Evolutionary conservation across 2,113 vertebrate genomes (phyloP).

Genomic region (Passer domesticus): DNA sequence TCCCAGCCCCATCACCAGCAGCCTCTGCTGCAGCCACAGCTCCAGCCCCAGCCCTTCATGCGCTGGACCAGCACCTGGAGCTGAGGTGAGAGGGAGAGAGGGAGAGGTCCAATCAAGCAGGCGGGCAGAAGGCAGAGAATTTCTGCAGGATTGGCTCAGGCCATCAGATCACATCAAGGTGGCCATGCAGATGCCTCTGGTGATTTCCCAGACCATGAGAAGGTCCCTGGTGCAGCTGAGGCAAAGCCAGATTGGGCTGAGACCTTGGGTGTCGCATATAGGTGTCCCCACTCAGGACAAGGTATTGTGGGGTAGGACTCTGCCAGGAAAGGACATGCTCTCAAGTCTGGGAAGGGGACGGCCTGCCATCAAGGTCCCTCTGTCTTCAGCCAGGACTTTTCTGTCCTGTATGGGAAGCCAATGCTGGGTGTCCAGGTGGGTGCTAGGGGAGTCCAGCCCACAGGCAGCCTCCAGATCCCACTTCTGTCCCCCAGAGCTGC

Average conservation of each 20-base stretch:
- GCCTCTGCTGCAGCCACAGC: neutral
- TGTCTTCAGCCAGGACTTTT: neutral
- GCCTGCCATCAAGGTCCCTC: neutral
- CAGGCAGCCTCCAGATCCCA: neutral
- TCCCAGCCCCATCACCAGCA: neutral
- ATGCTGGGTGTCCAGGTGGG: neutral
- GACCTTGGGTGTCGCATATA: neutral
- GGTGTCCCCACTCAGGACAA: neutral
- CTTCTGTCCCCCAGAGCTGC: neutral
- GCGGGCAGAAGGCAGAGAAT: neutral
- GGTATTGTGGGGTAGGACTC: neutral
- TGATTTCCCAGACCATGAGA: neutral
- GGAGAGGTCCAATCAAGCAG: neutral
- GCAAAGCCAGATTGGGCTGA: neutral
- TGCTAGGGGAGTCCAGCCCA: neutral
- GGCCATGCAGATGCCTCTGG: neutral
- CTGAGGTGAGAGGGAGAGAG: neutral
- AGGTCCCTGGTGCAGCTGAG: neutral
- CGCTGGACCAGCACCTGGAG: neutral
- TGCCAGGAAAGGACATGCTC: neutral
- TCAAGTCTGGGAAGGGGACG: neutral
- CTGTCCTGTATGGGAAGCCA: neutral
- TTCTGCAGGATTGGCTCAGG: neutral
- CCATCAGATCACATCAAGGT: neutral
- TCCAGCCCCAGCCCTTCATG: neutral